phyloP scores from a whole-genome alignment of 1,140 invertebrate genomes.

The Macrobrachium rosenbergii region DNA sequence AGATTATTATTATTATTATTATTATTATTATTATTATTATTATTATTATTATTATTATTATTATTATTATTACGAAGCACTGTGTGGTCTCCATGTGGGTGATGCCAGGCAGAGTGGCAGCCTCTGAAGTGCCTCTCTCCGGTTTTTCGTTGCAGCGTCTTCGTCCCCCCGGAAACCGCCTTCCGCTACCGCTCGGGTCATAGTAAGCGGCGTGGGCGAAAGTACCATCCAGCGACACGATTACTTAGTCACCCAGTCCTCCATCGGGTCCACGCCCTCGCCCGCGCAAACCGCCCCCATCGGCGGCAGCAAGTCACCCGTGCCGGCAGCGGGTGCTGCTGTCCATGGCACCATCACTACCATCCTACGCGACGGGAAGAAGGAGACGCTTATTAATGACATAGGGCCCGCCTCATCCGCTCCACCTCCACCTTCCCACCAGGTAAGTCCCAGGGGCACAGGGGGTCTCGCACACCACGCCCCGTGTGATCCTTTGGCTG shows the following conservation, averaged over 20 bases:
- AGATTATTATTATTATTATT: neutral
- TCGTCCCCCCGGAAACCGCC: conserved; percentile 65
- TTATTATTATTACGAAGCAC: no score
- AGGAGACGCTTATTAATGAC: conserved; percentile 75
- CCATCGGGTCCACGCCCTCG: conserved; percentile 58
- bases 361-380: conserved; percentile 70
- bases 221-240: conserved; percentile 63
- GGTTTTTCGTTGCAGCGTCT: conserved; percentile 35
- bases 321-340: conserved; percentile 51
- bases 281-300: conserved; percentile 49
- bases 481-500: neutral
- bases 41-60: neutral
- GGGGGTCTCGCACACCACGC: neutral
- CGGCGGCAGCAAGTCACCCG: conserved; percentile 52
- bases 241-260: conserved; percentile 56
- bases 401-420: conserved; percentile 64
- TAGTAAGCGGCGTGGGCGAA: conserved; percentile 65
- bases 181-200: conserved; percentile 57
- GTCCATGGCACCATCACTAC: conserved; percentile 65
- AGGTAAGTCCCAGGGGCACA: conserved; percentile 26
- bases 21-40: neutral
- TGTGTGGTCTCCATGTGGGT: no score
- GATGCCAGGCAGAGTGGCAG: no score
- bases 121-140: neutral
- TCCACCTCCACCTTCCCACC: conserved; percentile 29